Evolutionary conservation across 2,888 invertebrate genomes (phyloP).

Genomic region (Hofmannophila pseudospretella): DNA sequence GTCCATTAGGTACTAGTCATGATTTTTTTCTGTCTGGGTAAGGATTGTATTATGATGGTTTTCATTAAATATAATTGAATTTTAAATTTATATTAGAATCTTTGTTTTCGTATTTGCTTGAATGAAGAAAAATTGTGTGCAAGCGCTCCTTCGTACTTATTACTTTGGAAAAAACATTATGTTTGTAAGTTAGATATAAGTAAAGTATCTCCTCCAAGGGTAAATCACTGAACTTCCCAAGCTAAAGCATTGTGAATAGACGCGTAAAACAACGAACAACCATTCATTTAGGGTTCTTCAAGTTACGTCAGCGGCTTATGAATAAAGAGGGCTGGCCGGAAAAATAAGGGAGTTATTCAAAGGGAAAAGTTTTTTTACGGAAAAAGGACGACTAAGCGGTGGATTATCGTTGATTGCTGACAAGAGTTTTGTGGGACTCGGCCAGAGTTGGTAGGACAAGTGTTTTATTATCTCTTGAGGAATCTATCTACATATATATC

Average conservation of each 20-base stretch:
- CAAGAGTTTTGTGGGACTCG: conserved; percentile 65
- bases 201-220: conserved; percentile 27
- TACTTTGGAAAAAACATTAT: too few relatives aligned
- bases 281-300: conserved; percentile 73
- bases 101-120: too few relatives aligned
- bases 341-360: conserved; percentile 67
- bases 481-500: conserved; percentile 21
- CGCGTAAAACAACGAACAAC: conserved; percentile 76
- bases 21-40: too few relatives aligned
- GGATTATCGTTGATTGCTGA: conserved; percentile 66
- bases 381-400: conserved; percentile 61
- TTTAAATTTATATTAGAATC: too few relatives aligned
- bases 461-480: conserved; percentile 52
- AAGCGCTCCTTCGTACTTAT: too few relatives aligned
- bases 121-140: too few relatives aligned
- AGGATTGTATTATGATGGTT: too few relatives aligned
- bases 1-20: too few relatives aligned
- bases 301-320: conserved; percentile 73
- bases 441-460: conserved; percentile 48
- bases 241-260: conserved; percentile 71
- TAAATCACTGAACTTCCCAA: conserved; percentile 68
- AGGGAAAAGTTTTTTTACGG: conserved; percentile 65
- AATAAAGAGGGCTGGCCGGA: conserved; percentile 67
- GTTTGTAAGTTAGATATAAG: background rate
- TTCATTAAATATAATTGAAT: too few relatives aligned